Conservation (phyloP, 2,797 vertebrate species). For the Ficedula albicollis region DNA sequence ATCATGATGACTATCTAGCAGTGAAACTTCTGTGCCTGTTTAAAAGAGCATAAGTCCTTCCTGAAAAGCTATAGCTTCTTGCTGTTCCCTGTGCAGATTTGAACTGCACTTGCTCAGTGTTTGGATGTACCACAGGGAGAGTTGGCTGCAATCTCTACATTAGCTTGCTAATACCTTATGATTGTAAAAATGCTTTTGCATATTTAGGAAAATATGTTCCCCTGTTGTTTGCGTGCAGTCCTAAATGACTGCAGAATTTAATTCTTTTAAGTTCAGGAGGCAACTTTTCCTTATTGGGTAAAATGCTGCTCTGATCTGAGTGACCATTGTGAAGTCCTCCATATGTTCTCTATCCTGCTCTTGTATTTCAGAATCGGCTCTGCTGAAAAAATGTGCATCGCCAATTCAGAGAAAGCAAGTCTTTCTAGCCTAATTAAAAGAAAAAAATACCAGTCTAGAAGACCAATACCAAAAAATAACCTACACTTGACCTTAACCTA, state of each 20-base stretch:
- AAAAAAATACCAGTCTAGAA: not conserved
- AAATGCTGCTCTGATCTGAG: not conserved
- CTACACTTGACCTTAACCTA: not conserved
- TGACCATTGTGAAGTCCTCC: not conserved
- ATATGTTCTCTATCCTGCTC: not conserved
- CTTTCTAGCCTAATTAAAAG: not conserved
- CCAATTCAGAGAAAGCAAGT: not conserved
- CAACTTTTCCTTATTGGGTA: not conserved
- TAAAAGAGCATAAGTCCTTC: not conserved
- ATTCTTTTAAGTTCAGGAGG: not conserved
- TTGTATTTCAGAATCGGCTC: not conserved
- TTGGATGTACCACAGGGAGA: not conserved
- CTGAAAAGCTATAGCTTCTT: not conserved
- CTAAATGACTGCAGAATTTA: not conserved
- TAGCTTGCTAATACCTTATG: not conserved
- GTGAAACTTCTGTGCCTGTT: not conserved
- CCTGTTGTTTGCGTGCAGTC: not conserved
- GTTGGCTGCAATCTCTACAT: not conserved
- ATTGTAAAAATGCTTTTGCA: not conserved
- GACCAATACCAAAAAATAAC: not conserved
- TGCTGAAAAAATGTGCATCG: not conserved
- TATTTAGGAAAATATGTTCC: not conserved
- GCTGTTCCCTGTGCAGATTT: not conserved
- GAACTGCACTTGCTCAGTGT: not conserved
- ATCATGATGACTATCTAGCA: not conserved